Base-by-base conservation (phyloP, 2,113 vertebrate species). In the Anser cygnoides region DNA sequence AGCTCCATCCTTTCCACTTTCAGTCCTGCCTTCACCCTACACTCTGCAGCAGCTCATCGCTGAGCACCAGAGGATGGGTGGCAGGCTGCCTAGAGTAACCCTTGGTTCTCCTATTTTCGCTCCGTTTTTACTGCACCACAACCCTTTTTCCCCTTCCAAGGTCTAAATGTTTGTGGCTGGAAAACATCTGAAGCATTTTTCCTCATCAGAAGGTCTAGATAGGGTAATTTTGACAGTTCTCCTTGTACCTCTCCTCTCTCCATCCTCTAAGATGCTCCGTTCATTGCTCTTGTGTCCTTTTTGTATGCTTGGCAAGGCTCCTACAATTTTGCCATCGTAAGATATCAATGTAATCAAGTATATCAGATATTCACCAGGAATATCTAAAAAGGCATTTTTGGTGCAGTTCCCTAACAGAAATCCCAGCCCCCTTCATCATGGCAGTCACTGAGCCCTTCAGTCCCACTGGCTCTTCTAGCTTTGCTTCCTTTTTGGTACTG, bases 141-240 rank as follows among this genome's bases (percentile, higher is more conserved):
- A 26, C 39, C 4, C 43, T 57, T 92, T 78, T 72, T 2, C 46
- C 13, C 29, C 81, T 65, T 67, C 22, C 2, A 0, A 72, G 33
- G 65, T 41, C 68, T 86, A 55, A 35, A 21, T 86, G 33, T 59
- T 81, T 92, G 72, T 84, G 76, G 41, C 57, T 89, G 61, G 77
- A 84, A 91, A 96, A 82, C 41, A 49, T 72, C 70, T 65, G 66
- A 95, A 49, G 4, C 49, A 72, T 82, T 81, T 94, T 91, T 52
- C 73, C 72, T 78, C 39, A 12, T n/a, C 4, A 3, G 76, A 70
- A 75, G 19, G 11, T 46, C n/a, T 74, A 70, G 54, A 46, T 74
- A 35, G 19, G 23, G 80, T 84, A 43, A 79, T 76, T 92, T 44
- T 75, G 74, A 70, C 29, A 37, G 72, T 46, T 95, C 54, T 77